These are phyloP conservation scores for Tetramorium alpestre DNA, from an alignment of 1,140 invertebrate species.

Conservation along the genomic window DNA sequence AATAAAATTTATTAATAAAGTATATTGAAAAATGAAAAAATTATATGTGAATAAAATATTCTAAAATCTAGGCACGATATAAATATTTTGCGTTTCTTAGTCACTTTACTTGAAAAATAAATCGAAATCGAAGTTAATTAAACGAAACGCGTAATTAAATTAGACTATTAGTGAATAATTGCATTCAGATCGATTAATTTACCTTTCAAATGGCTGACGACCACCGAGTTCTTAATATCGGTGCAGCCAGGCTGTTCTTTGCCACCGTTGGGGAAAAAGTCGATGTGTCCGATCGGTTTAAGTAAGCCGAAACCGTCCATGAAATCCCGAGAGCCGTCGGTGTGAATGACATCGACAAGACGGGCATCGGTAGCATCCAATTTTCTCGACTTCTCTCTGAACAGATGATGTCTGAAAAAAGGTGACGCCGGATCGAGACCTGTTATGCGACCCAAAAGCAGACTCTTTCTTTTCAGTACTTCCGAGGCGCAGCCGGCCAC, in stretches of 20 bases:
- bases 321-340: constrained; percentile 88
- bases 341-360: constrained; percentile 95
- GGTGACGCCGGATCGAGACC: constrained; percentile 91
- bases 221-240: constrained; percentile 85
- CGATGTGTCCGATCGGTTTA: constrained; percentile 88
- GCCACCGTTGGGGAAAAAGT: constrained; percentile 92
- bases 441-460: constrained; percentile 90
- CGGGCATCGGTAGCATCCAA: constrained; percentile 92
- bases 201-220: constrained; percentile 85
- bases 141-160: background rate
- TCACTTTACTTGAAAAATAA: background rate
- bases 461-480: constrained; percentile 86
- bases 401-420: constrained; percentile 87
- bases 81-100: background rate
- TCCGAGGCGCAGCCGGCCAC: constrained; percentile 91
- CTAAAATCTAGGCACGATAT: background rate
- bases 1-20: background rate
- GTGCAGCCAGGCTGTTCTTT: constrained; percentile 90
- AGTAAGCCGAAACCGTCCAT: constrained; percentile 91
- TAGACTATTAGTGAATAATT: background rate
- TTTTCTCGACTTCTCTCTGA: constrained; percentile 84
- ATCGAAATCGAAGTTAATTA: background rate
- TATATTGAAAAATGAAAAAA: background rate
- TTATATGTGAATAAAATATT: background rate
- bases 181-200: background rate